Base-by-base conservation (phyloP, 2,113 vertebrate species). In the Elanoides forficatus region DNA sequence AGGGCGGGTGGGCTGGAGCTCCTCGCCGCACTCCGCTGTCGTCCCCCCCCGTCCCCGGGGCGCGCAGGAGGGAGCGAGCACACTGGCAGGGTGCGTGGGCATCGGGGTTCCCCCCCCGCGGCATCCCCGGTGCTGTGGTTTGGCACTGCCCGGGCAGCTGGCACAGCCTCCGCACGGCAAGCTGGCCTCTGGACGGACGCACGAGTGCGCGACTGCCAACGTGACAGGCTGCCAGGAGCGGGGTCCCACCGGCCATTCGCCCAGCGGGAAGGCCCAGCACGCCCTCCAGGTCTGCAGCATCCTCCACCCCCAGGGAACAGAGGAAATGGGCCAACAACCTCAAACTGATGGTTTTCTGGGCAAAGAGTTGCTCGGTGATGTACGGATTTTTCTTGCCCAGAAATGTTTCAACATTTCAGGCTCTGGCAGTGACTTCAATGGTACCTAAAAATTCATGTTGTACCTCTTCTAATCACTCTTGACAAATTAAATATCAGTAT, bases 61-160 rank as follows among this genome's bases (percentile, higher is more conserved):
- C 0, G 0, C 0, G 1, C 36, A 58, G 56, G 36, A 50, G 15
- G 34, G 21, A 67, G 10, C 0, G 1, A 42, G 30, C 10, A 17
- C 0, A 1, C 30, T 81, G 53, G 60, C 9, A 22, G 36, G 47
- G 40, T 38, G 23, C 22, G 5, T 2, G 6, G n/a, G 18, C 43
- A 20, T 10, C 0, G 0, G 45, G 34, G 22, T 2, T 62, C 40
- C n/a, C 18, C n/a, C 3, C 11, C 30, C 2, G 1, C 0, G 0
- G 53, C 70, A 75, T 30, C 26, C 6, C 23, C 0, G 0, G 32
- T 0, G 4, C 27, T 58, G 50, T 1, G 1, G 11, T 11, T 17
- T n/a, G 20, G 40, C 47, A 40, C 43, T 59, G 67, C 13, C 67
- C 2, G 1, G n/a, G 53, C 11, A 27, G 32, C 6, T 1, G 23